Evolutionary conservation across 2,113 vertebrate species (phyloP).

Genomic region (Hoplias malabaricus): DNA sequence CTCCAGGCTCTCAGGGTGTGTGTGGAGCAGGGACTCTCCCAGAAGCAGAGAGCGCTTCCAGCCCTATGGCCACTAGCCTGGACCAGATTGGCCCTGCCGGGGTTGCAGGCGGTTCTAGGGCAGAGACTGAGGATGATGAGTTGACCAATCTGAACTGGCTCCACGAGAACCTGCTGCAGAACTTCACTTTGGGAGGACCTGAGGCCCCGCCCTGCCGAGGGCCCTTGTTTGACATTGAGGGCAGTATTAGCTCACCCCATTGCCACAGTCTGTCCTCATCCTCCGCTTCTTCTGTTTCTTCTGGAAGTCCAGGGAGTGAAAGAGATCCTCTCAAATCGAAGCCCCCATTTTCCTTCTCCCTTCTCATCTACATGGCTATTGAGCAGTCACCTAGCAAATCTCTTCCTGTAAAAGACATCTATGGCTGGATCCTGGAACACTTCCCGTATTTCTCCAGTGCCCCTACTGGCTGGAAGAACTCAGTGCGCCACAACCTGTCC

Average conservation of each 20-base stretch:
- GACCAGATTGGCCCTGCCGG: conserved; percentile 76
- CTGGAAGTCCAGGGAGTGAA: conserved; percentile 75
- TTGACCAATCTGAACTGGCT: conserved; percentile 99
- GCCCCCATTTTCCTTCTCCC: conserved; percentile 96
- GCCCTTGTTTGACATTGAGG: conserved; percentile 89
- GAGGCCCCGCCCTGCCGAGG: conserved; percentile 86
- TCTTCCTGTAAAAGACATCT: conserved; percentile 97
- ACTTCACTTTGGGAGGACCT: conserved; percentile 89
- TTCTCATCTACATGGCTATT: conserved; percentile 99
- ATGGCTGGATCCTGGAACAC: conserved; percentile 96
- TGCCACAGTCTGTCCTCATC: conserved; percentile 69
- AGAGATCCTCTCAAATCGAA: conserved; percentile 90
- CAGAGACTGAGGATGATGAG: conserved; percentile 82
- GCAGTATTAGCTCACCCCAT: conserved; percentile 78
- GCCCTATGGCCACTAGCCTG: conserved; percentile 85
- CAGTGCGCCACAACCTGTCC: conserved; percentile 96
- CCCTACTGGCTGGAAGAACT: conserved; percentile 99
- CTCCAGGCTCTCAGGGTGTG: conserved; percentile 86
- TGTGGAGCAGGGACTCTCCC: conserved; percentile 89
- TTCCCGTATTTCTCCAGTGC: conserved; percentile 97
- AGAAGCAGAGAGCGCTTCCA: conserved; percentile 81
- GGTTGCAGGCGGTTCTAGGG: conserved; percentile 2
- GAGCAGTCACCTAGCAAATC: conserved; percentile 97
- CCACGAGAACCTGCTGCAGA: conserved; percentile 96
- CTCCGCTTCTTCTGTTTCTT: conserved; percentile 76